A percentile compares a stretch with the other conserved stretches of the same genome.
phyloP scores from a whole-genome alignment of 37 sponge, comb jelly and placozoan species.

The Corticium candelabrum region DNA sequence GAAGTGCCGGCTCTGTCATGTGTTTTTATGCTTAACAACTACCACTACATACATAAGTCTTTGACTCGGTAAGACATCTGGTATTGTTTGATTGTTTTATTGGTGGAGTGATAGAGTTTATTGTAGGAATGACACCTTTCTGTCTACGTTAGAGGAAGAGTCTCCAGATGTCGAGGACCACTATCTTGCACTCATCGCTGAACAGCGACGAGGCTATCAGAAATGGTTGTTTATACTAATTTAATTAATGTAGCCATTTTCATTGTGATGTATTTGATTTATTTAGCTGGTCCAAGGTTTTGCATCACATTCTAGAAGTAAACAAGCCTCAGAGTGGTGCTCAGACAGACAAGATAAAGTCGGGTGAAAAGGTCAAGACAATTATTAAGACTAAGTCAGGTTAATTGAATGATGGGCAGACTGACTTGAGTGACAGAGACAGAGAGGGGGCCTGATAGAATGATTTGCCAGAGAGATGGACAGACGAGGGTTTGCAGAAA shows the following conservation, averaged over 20 bases:
- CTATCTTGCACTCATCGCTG: slow-evolving; percentile 35
- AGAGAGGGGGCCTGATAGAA: too few relatives aligned
- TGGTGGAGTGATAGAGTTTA: background rate
- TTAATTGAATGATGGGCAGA: too few relatives aligned
- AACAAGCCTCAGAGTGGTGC: background rate
- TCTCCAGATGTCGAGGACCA: slow-evolving; percentile 50
- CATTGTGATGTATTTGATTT: background rate
- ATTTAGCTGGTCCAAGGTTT: slow-evolving; percentile 1
- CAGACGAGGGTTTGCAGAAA: too few relatives aligned
- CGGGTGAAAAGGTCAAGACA: background rate
- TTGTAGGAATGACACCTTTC: background rate
- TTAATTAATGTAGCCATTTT: background rate
- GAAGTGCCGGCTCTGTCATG: slow-evolving; percentile 53
- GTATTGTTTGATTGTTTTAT: background rate
- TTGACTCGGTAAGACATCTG: slow-evolving; percentile 49
- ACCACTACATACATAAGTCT: slow-evolving; percentile 65
- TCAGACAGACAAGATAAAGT: background rate
- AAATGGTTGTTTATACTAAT: slow-evolving; percentile 37
- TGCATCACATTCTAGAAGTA: slow-evolving; percentile 1
- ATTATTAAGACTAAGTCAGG: too few relatives aligned
- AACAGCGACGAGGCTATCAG: slow-evolving; percentile 48
- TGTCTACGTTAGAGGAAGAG: slow-evolving; percentile 38
- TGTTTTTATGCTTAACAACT: slow-evolving; percentile 84
- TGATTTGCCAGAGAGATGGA: too few relatives aligned
- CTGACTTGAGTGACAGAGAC: too few relatives aligned